Evolutionary conservation across 2,113 vertebrate species (phyloP).

Genomic region (Chinchilla lanigera): DNA sequence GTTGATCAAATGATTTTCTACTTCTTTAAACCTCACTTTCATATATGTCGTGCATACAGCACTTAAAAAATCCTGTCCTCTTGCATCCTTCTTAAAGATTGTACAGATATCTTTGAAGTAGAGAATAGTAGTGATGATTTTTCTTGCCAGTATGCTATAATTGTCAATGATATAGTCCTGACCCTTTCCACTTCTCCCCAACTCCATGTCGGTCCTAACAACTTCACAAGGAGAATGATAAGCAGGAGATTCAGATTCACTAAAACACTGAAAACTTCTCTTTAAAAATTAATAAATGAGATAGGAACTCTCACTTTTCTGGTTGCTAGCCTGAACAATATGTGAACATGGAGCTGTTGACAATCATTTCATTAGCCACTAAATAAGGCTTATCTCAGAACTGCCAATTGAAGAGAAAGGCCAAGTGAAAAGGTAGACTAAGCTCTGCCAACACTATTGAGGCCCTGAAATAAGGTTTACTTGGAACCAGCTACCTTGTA

Average conservation of each 20-base stretch:
- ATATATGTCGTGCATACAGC: neutral
- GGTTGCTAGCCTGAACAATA: neutral
- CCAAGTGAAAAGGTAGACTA: neutral
- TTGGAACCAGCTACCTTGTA: no score
- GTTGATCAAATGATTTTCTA: neutral
- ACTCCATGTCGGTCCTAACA: fast-evolving
- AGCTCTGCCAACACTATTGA: neutral
- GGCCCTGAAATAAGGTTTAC: neutral
- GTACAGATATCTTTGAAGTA: neutral
- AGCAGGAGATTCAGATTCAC: neutral
- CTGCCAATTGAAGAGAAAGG: neutral
- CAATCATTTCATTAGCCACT: neutral
- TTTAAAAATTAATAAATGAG: neutral
- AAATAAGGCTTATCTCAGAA: neutral
- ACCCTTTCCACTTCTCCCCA: fast-evolving
- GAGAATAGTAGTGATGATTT: neutral
- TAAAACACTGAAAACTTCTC: neutral
- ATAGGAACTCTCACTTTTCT: neutral
- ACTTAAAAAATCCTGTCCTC: neutral
- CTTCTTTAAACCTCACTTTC: neutral
- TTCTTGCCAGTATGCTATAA: neutral
- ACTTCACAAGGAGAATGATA: neutral
- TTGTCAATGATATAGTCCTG: neutral
- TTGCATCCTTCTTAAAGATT: neutral
- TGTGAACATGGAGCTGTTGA: neutral